Evolutionary conservation across 2,888 invertebrate genomes (phyloP), one percentile per base, ranked within the genome.

Genomic region (Lasioglossum malachurum): DNA sequence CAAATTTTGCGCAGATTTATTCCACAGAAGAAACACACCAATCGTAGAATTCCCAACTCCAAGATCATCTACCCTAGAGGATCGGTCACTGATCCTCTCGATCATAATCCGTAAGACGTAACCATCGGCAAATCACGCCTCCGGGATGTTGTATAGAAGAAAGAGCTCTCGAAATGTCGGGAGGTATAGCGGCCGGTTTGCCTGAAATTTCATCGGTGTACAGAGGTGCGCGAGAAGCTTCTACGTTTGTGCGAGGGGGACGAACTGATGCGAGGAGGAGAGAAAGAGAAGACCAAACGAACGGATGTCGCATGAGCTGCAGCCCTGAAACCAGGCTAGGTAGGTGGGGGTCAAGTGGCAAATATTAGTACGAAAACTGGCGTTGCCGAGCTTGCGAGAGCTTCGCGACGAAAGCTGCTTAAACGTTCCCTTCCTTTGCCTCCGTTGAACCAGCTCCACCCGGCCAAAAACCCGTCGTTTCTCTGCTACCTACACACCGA

Each of bases 351-450:
- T 94, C 94, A 94, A 95, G 94, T 94, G 93, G 94, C 94, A 95
- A 95, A 95, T 95, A 95, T 95, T 95, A 95, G 95, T 94, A 94
- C 91, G 94, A 94, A 94, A 94, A 94, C 94, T 93, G 93, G 92
- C 91, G 93, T 90, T 92, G 91, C 91, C 91, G 92, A 92, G 93
- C 92, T 93, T 92, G 90, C 90, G 92, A 86, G 89, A 90, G 88
- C 91, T 92, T 90, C 92, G 93, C 93, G 93, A 94, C 93, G 93
- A 95, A 95, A 95, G 95, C 95, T 93, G 95, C 95, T 95, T 95
- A 95, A 94, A 92, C 91, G 89, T 91, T 91, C 93, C 83, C 86
- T 82, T 87, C 90, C 84, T 78, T 84, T 76, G 84, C 84, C 86
- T 78, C 87, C 69, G 82, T 82, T 82, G 60, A 86, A 91, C 91